Base-by-base conservation (phyloP, 2,113 vertebrate species). In the Mola mola region DNA sequence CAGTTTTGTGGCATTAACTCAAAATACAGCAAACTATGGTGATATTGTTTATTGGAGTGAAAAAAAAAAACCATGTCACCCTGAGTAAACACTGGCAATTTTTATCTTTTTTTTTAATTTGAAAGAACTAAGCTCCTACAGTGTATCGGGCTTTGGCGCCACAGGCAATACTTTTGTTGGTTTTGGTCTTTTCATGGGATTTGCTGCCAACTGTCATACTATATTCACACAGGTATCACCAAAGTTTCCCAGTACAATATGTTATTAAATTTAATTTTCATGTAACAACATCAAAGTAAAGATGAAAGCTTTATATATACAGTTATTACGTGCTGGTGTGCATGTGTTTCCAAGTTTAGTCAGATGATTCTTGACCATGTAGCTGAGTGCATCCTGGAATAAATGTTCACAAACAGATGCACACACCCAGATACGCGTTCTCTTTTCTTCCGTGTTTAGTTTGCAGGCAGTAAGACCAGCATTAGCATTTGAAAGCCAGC, bases 401-500 rank as follows among this genome's bases (percentile, higher is more conserved):
- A 47, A 37, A 63, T 44, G 62, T 19, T 46, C 26, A 53, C 26
- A 37, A 5, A 0, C 25, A 20, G 16, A 72, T 37, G 51, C 64
- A 56, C 24, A 57, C 33, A 53, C 3, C 67, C 10, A 49, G 52
- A 36, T 46, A n/a, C n/a, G n/a, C n/a, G n/a, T n/a, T n/a, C 29
- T 47, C 41, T 69, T 66, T 37, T 67, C 47, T 68, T 66, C 31
- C 40, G 42, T 26, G 51, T 62, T 47, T 63, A 59, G 53, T 55
- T 86, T 85, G 78, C 78, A 87, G 72, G 36, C 72, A 53, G 64
- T 86, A 83, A 82, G 78, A 83, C n/a, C 64, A 62, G 43, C 62
- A 89, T 91, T 88, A 81, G 83, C 87, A 90, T 89, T 90, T 91
- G 86, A 90, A 91, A 89, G 83, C 38, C 58, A 78, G 78, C 85